Evolutionary conservation across 2,797 vertebrate genomes (phyloP), one percentile per base, ranked within the genome.

Genomic region (Ceryle rudis): DNA sequence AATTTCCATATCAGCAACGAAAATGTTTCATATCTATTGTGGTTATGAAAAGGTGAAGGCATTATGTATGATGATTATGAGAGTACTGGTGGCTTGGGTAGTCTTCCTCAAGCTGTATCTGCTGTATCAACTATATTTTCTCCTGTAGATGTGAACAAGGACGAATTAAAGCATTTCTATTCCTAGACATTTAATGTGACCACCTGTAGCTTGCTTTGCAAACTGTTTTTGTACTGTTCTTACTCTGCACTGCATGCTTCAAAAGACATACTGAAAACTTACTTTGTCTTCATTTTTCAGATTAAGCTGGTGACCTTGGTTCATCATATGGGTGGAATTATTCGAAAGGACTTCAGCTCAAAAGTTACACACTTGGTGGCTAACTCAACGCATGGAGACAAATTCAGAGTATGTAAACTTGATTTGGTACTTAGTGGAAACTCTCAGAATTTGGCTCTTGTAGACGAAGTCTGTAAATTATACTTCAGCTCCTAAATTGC

Each of bases 261-360:
- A 67, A 73, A 92, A 85, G 20, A 15, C 54, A 21, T 1, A 37
- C 17, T 58, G 60, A 33, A 17, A 84, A 62, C 21, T 66, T 51
- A 31, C 17, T 47, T 71, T 1, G 8, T 55, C 41, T 51, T 75
- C 62, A 10, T 85, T 89, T 97, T 97, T 95, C 86, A 99, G 99
- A 99, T 99, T 77, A 98, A 98, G 44, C 97, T 99, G 35, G 99
- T 99, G 92, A 99, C 99, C 89, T 97, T 99, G 93, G 99, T 99
- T 86, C 99, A 99, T 98, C 99, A 99, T 93, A 99, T 99, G 99
- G 99, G 99, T 57, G 99, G 99, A 70, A 98, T 98, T 93, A 99
- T 99, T 96, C 98, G 99, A 62, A 99, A 98, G 96, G 99, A 99
- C 95, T 99, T 99, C 80, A 99, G 99, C 95, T 98, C 99, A 60